These are phyloP conservation scores for Anguilla rostrata DNA, from an alignment of 2,113 vertebrate genomes.

Conservation along the genomic window DNA sequence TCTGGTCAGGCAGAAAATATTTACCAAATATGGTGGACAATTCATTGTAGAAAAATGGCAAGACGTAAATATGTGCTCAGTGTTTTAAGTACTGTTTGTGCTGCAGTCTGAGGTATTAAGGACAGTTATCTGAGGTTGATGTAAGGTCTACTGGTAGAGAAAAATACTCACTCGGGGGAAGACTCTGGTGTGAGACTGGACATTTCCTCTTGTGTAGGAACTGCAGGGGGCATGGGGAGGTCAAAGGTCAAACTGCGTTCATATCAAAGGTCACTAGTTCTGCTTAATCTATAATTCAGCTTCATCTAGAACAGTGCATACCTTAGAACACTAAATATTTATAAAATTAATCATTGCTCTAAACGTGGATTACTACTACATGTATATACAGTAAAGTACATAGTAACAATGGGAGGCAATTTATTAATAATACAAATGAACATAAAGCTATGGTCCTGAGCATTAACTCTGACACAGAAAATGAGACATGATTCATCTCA, in stretches of 20 bases:
- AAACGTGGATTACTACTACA: neutral
- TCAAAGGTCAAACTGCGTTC: conserved; percentile 28
- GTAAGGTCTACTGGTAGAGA: neutral
- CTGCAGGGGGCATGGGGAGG: conserved; percentile 58
- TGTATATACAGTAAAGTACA: neutral
- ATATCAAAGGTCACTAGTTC: neutral
- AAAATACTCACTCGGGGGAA: conserved; percentile 93
- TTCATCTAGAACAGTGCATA: neutral
- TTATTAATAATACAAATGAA: neutral
- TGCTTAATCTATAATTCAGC: neutral
- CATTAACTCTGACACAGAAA: no score
- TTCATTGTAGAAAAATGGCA: neutral
- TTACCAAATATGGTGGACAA: no score
- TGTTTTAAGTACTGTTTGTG: neutral
- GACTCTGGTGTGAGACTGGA: conserved; percentile 98
- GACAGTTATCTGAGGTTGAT: no score
- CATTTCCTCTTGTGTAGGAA: conserved; percentile 98
- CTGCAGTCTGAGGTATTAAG: neutral
- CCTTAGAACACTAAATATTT: neutral
- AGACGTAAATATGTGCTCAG: neutral
- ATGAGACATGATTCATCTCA: no score
- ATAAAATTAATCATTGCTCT: neutral
- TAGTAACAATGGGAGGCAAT: neutral
- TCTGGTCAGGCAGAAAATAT: no score
- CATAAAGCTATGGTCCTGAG: no score